Evolutionary conservation across 2,888 invertebrate species (phyloP).

Genomic region (Ametastegia equiseti): DNA sequence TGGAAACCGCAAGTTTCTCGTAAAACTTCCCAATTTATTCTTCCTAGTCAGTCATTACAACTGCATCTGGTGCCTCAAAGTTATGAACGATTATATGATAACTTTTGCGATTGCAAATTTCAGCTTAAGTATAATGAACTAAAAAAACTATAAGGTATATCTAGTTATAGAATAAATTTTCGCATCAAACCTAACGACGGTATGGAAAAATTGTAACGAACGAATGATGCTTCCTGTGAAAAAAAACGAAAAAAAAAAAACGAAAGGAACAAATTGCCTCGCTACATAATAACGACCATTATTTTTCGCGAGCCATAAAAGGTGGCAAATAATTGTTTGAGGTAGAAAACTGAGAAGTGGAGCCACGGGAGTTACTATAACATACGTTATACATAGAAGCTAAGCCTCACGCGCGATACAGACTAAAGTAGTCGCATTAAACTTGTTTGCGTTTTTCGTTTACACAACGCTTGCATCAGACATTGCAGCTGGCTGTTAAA

Average conservation of each 20-base stretch:
- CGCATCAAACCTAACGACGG: background rate
- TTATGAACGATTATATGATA: background rate
- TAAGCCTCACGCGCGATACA: background rate
- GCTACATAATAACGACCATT: background rate
- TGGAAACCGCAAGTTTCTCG: background rate
- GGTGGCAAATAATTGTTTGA: background rate
- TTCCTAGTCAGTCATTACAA: background rate
- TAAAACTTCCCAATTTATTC: background rate
- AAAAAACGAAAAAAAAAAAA: background rate
- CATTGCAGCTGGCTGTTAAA: conserved; percentile 45
- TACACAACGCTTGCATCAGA: conserved; percentile 52
- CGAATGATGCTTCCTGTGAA: background rate
- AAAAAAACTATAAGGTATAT: too few relatives aligned
- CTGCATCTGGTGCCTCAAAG: background rate
- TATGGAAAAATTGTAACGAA: background rate
- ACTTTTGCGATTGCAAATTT: background rate
- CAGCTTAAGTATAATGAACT: too few relatives aligned
- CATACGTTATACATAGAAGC: background rate
- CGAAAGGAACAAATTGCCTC: background rate
- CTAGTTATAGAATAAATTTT: background rate
- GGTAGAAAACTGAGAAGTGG: background rate
- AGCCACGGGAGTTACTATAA: too few relatives aligned
- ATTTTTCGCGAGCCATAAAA: background rate
- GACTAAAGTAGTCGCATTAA: conserved; percentile 47
- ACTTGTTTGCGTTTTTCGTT: conserved; percentile 55